phyloP scores from a whole-genome alignment of 1,140 invertebrate species.

The Periplaneta americana region DNA sequence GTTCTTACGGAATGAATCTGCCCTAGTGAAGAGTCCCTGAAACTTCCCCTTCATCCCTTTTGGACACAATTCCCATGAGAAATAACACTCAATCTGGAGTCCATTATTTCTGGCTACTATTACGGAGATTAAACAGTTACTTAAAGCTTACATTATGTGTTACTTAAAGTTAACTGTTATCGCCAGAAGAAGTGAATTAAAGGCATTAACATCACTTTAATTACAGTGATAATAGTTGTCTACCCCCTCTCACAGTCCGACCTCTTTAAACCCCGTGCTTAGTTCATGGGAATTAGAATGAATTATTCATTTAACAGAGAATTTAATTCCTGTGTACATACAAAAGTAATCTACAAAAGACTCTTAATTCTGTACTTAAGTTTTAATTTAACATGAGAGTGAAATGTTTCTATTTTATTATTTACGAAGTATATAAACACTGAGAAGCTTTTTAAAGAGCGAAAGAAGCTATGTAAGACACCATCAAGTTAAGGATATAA shows the following conservation, averaged over 20 bases:
- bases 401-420: too few species aligned
- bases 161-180: background rate
- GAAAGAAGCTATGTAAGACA: too few species aligned
- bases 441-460: too few species aligned
- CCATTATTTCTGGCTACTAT: background rate
- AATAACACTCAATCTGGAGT: background rate
- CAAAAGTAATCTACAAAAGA: too few species aligned
- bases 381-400: too few species aligned
- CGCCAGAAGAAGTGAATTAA: background rate
- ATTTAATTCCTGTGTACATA: too few species aligned
- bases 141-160: background rate
- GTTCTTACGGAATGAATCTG: background rate
- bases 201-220: background rate
- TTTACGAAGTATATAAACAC: too few species aligned
- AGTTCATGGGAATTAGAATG: background rate
- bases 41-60: background rate
- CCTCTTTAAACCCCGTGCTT: background rate
- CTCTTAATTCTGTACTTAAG: too few species aligned
- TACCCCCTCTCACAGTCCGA: background rate
- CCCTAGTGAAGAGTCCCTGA: background rate
- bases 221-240: background rate
- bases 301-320: background rate
- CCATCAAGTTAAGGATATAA: too few species aligned
- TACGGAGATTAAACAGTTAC: background rate
- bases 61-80: background rate